phyloP scores from a whole-genome alignment of 2,888 invertebrate species.

The Calameuta idolon region DNA sequence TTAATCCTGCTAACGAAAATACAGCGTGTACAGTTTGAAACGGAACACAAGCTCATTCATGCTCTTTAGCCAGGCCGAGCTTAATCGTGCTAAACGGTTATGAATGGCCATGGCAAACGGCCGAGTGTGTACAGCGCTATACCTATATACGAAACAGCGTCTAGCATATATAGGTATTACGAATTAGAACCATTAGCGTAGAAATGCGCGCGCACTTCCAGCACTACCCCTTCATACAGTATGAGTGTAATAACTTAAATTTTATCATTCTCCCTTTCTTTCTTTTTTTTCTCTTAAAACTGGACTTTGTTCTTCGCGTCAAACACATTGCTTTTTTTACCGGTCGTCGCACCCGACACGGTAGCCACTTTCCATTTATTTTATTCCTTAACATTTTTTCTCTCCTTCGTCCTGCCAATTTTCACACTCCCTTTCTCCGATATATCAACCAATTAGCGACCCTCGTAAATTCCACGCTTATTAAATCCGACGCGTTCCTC shows the following conservation, averaged over 20 bases:
- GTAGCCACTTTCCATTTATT: conserved; percentile 14
- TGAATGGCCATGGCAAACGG: conserved; percentile 35
- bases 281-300: not conserved
- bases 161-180: no score
- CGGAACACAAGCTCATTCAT: conserved; percentile 40
- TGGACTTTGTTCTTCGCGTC: conserved; percentile 8
- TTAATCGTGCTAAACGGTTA: conserved; percentile 54
- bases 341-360: no score
- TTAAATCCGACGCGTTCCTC: no score
- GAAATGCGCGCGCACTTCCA: no score
- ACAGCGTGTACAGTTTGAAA: conserved; percentile 34
- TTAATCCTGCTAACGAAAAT: conserved; percentile 56
- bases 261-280: conserved; percentile 14
- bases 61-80: conserved; percentile 42
- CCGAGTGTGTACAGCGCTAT: no score
- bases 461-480: no score
- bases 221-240: no score
- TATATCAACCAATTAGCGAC: no score
- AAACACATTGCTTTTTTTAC: conserved; percentile 10
- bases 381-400: conserved; percentile 19
- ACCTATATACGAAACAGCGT: no score
- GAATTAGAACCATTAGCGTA: no score
- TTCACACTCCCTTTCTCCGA: no score
- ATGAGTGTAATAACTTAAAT: no score
- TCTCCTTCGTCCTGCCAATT: conserved; percentile 1